phyloP scores from a whole-genome alignment of 2,797 vertebrate genomes.

The Fistularia commersonii region DNA sequence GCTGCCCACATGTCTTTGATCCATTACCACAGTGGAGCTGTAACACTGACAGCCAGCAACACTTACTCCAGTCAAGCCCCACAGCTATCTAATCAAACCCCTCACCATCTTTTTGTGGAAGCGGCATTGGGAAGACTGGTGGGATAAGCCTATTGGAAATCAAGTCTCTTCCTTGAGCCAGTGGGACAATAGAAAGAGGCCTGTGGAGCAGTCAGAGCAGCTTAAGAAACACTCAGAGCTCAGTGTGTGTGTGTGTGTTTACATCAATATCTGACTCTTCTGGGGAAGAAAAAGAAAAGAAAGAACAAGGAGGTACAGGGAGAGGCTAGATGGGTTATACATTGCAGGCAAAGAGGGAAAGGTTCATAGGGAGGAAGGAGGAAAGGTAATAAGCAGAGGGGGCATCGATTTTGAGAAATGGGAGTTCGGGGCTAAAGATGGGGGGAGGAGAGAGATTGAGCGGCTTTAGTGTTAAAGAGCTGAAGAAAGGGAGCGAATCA shows the following conservation, averaged over 20 bases:
- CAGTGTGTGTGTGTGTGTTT: constrained; percentile 48
- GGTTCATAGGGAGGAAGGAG: constrained; percentile 20
- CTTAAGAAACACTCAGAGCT: constrained; percentile 51
- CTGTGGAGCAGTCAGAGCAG: constrained; percentile 43
- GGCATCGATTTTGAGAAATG: constrained; percentile 39
- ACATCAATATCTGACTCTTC: constrained; percentile 48
- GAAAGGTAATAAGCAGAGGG: constrained; percentile 17
- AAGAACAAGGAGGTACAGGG: constrained; percentile 1
- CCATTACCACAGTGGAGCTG: constrained; percentile 36
- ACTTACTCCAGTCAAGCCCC: constrained; percentile 6
- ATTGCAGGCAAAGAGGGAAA: constrained; percentile 19
- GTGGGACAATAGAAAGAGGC: constrained; percentile 40
- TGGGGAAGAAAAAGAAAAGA: constrained; percentile 15
- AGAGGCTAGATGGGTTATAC: constrained; percentile 12
- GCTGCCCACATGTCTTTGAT: constrained; percentile 41
- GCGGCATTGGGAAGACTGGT: constrained; percentile 37
- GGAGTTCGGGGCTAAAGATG: constrained; percentile 37
- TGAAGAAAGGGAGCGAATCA: constrained; percentile 28
- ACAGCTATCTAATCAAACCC: constrained; percentile 33
- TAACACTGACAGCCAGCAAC: constrained; percentile 21
- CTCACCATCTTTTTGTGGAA: constrained; percentile 32
- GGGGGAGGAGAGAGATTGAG: constrained; percentile 33
- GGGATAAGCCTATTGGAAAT: constrained; percentile 60
- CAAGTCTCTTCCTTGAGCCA: constrained; percentile 46
- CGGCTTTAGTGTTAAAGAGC: constrained; percentile 25